Percentiles rank a stretch among this genome's conserved stretches.
These are phyloP conservation scores for Eleginops maclovinus DNA, from an alignment of 2,113 vertebrate genomes.

Conservation along the genomic window DNA sequence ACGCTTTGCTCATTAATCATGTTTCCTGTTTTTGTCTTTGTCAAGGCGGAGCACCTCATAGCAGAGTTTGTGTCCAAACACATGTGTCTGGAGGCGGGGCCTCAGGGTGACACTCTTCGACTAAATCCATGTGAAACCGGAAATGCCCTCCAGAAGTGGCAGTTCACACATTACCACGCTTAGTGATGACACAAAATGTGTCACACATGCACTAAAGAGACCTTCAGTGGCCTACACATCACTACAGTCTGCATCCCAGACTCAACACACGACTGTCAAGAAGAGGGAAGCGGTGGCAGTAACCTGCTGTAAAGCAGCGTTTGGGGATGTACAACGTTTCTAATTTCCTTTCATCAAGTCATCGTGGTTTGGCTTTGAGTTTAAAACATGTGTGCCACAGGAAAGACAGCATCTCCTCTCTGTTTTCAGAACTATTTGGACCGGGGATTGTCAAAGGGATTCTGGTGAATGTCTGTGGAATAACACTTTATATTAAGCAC, in stretches of 20 bases:
- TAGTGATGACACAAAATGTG: constrained; percentile 66
- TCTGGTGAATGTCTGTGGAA: background rate
- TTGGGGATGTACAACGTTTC: constrained; percentile 68
- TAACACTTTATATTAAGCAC: background rate
- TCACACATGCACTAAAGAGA: constrained; percentile 5
- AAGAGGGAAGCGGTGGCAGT: constrained; percentile 16
- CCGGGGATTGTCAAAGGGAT: background rate
- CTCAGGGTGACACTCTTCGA: constrained; percentile 56
- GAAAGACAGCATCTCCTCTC: background rate
- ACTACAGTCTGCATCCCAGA: background rate
- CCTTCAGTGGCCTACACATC: background rate
- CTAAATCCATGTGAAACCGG: constrained; percentile 81
- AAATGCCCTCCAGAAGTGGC: constrained; percentile 90
- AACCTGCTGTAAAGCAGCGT: constrained; percentile 19
- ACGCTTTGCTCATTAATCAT: background rate
- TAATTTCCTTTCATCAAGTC: constrained; percentile 26
- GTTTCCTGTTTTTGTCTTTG: constrained; percentile 38
- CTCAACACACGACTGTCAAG: background rate
- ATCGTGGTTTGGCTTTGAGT: background rate
- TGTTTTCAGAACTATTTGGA: constrained; percentile 3
- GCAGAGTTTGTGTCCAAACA: constrained; percentile 77
- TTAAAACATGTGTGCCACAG: constrained; percentile 4
- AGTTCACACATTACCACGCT: constrained; percentile 88
- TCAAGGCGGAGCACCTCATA: constrained; percentile 87
- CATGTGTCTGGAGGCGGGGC: constrained; percentile 85